Evolutionary conservation across 2,797 vertebrate genomes (phyloP).

Genomic region (Crenuchus spilurus): DNA sequence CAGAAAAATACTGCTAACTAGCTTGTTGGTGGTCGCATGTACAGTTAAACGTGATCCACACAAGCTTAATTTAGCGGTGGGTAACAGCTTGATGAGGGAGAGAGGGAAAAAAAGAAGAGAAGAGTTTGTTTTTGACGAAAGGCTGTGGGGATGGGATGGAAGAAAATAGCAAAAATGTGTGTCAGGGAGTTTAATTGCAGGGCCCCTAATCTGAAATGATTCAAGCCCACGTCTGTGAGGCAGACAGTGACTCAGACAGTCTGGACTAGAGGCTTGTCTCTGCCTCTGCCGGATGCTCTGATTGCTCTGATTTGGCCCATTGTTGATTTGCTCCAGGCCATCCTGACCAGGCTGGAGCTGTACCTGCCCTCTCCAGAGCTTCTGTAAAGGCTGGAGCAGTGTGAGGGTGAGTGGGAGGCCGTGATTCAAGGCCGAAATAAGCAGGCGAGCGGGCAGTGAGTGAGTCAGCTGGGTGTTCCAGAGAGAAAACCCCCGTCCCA

Average conservation of each 20-base stretch:
- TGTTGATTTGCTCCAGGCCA: constrained; percentile 32
- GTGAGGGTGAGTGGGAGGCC: constrained; percentile 1
- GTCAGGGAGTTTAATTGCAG: constrained; percentile 58
- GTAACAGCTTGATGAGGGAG: constrained; percentile 36
- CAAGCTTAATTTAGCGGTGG: constrained; percentile 50
- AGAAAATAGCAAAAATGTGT: constrained; percentile 61
- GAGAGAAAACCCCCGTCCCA: constrained; percentile 60
- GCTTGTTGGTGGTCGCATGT: constrained; percentile 60
- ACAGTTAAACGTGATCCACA: constrained; percentile 51
- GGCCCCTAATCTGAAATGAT: constrained; percentile 61
- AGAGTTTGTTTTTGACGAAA: constrained; percentile 53
- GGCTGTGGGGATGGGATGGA: constrained; percentile 45
- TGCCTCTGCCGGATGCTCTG: constrained; percentile 21
- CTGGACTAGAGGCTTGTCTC: constrained; percentile 37
- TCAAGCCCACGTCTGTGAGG: constrained; percentile 55
- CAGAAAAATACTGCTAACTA: constrained; percentile 57
- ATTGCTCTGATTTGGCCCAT: constrained; percentile 46
- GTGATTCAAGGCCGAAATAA: constrained; percentile 6
- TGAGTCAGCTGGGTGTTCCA: constrained; percentile 59
- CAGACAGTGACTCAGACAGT: constrained; percentile 57
- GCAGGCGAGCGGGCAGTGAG: constrained; percentile 15
- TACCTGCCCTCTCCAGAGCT: constrained; percentile 7
- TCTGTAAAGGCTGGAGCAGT: constrained; percentile 3
- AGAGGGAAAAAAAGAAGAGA: constrained; percentile 22
- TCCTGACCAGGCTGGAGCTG: neutral